Evolutionary conservation across 2,113 vertebrate genomes (phyloP), one percentile per base, ranked within the genome.

Genomic region (Alligator mississippiensis): DNA sequence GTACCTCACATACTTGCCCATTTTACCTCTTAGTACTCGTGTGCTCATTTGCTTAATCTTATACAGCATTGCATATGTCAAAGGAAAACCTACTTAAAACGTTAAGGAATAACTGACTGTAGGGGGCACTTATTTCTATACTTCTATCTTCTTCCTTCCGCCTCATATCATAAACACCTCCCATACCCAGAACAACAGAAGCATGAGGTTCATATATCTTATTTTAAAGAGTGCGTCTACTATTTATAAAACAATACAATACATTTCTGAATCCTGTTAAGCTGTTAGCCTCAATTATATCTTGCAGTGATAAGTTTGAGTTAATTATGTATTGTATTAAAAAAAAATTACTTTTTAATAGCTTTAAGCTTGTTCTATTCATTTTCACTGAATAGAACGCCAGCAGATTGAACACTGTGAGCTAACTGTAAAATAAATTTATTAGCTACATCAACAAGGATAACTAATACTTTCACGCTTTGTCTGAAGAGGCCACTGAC

Each of bases 301-400:
- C 55, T 84, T 88, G 63, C 64, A 58, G 21, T 80, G 55, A 17
- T 87, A 81, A 89, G 62, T 77, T 92, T 91, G 89, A 93, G 77
- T 85, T 27, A 85, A 3, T 77, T 82, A 77, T 22, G 4, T 9
- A 4, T 8, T 80, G 18, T 0, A 0, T 82, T 87, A 72, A 47
- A 47, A 47, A 47, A 47, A 47, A 47, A 47, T 62, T 63, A 5
- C 17, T 77, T 82, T 34, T 1, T 38, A 87, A 72, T 76, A 84
- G 54, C 80, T 92, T 77, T 81, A 47, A 47, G 47, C 47, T 47
- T 47, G 47, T 47, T 47, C 47, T 47, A 9, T 47, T 28, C 77
- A 18, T 19, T 25, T 79, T 63, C 38, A 47, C 55, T 63, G 76
- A 61, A 7, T 60, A 22, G 84, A 75, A 14, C 68, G 16, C 79